Evolutionary conservation across 2,888 invertebrate species (phyloP), one percentile per base, ranked within the genome.

Genomic region (Chaitophorus viminalis): DNA sequence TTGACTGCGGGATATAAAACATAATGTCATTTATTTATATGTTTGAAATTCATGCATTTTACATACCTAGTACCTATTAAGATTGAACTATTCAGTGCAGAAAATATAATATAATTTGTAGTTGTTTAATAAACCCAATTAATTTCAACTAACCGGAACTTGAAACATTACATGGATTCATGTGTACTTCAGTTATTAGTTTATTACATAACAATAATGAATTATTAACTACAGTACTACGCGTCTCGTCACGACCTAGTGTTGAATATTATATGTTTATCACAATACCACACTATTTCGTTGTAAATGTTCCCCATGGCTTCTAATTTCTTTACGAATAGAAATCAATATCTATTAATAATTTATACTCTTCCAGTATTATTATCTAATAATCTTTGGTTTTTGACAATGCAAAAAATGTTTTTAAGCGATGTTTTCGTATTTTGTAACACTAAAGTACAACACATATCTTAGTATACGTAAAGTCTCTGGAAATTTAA

Each of bases 271-370:
- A 29, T 21, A 39, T 29, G 25, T 68, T 6, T 68, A 21, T 68
- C 46, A 46, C 81, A 31, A 14, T 21, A 46, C 65, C 18, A 79
- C n/a, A n/a, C 39, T 11, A 46, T 46, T 79, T 39, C 21, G 39
- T 79, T 29, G 29, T n/a, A 18, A 14, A 46, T 21, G 46, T 46
- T 31, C 68, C 81, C 29, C 68, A 9, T 5, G 39, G 81, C 25
- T 68, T 31, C 29, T 39, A 21, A 25, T 68, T 29, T 81, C 39
- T 81, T 31, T 5, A 81, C 21, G 25, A 81, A 46, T 29, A 81
- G 81, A 81, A 68, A 68, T 68, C 68, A 29, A 46, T 29, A 68
- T 68, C 9, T 68, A 29, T 68, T 31, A 39, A 81, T 81, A n/a
- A n/a, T n/a, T n/a, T n/a, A n/a, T n/a, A n/a, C 21, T 60, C 60